phyloP scores from a whole-genome alignment of 2,888 invertebrate species.

The Pteria penguin region DNA sequence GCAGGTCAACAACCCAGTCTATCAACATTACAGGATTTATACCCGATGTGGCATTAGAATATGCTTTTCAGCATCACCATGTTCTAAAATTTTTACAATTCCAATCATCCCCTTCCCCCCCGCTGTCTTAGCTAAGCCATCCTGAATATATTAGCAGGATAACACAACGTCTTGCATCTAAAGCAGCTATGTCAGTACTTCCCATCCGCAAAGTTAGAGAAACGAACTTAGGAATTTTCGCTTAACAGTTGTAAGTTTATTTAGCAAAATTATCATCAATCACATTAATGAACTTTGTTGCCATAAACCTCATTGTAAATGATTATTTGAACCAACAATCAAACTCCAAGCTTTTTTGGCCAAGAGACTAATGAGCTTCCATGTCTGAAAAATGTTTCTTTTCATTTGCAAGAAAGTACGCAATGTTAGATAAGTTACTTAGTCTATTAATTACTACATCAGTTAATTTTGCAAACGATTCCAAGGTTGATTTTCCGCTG shows the following conservation, averaged over 20 bases:
- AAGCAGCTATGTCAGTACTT: constrained; percentile 18
- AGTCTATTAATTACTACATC: no score
- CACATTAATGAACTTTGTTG: constrained; percentile 3
- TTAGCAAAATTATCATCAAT: constrained; percentile 1
- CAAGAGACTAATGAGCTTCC: no score
- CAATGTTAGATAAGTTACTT: no score
- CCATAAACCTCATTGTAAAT: not conserved
- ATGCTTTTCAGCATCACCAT: constrained; percentile 28
- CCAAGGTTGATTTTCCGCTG: no score
- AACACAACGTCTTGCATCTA: constrained; percentile 31
- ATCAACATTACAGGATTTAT: no score
- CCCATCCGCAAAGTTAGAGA: constrained; percentile 31
- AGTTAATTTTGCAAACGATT: no score
- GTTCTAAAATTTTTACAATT: constrained; percentile 20
- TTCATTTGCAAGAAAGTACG: no score
- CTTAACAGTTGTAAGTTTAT: not conserved
- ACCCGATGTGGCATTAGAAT: no score
- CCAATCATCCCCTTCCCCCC: no score
- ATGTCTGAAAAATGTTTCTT: no score
- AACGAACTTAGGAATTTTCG: not conserved
- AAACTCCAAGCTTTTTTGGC: constrained; percentile 30
- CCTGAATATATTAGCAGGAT: constrained; percentile 15
- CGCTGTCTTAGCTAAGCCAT: not conserved
- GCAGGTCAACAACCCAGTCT: no score
- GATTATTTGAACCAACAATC: constrained; percentile 14